Conservation (phyloP, 2,888 invertebrate genomes). For the Heterodera filipjevi region DNA sequence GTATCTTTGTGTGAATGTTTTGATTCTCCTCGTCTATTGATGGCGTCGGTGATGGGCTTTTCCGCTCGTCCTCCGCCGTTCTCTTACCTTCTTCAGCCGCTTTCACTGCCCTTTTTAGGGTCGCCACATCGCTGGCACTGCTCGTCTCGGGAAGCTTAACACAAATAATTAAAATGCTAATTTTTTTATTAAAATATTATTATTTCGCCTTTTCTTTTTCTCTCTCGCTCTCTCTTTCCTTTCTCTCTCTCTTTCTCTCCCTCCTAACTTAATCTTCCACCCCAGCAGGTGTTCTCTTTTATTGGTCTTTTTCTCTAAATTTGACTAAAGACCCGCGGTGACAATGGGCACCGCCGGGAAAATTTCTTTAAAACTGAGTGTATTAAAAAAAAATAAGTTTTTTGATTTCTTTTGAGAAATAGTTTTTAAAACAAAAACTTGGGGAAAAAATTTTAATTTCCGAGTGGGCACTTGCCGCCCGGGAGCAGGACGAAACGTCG, state of each 20-base stretch:
- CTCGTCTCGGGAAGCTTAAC: neutral
- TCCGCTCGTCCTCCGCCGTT: neutral
- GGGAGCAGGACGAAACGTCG: too few species aligned
- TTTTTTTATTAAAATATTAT: neutral
- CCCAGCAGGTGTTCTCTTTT: too few species aligned
- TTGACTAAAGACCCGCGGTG: too few species aligned
- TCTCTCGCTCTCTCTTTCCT: neutral
- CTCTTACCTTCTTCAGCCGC: neutral
- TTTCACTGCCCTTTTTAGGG: conserved; percentile 5
- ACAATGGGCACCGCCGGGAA: too few species aligned
- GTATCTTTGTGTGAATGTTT: conserved; percentile 17
- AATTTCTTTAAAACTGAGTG: too few species aligned
- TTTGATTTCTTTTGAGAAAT: too few species aligned
- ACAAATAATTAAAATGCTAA: neutral
- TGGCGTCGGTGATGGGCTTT: conserved; percentile 9
- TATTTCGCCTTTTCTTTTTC: neutral
- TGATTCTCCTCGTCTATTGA: conserved; percentile 5
- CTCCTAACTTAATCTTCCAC: neutral
- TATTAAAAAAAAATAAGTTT: too few species aligned
- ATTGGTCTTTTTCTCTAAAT: too few species aligned
- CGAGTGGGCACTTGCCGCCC: too few species aligned
- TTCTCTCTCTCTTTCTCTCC: neutral
- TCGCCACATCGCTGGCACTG: neutral
- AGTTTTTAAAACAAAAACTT: too few species aligned
- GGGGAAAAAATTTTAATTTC: too few species aligned